Base-by-base conservation (phyloP, 53 echinoderm and acorn worm species). In the Zoroaster sp. region DNA sequence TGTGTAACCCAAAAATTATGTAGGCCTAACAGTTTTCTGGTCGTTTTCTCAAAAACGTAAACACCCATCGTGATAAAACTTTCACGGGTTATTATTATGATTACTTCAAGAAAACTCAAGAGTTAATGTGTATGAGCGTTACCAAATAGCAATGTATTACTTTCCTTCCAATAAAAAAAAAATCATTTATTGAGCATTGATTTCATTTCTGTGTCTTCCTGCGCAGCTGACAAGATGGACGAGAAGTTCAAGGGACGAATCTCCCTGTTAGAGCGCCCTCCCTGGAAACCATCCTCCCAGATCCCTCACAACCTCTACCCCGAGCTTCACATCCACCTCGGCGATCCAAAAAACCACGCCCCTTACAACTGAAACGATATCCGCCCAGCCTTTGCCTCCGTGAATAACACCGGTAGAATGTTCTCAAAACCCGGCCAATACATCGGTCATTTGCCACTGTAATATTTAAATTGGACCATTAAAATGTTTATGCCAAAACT, bases 271-370 rank as follows among this genome's bases (percentile, higher is more conserved):
- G 98, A 97, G 85, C 92, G 98, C 82, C 95, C 98, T 87, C 98
- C 98, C 69, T 97, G 94, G 94, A 97, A 97, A 78, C 98, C 98
- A 3, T 77, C 98, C 2, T 97, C 98, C 15, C 91, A 90, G 43
- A 87, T 83, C 25, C 94, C 98, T n/a, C 98, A 97, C 83, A 97
- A 97, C 78, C 93, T 97, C 20, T 97, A 92, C 35, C 98, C 98
- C 17, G 81, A 93, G 72, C 93, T 97, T 1, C 98, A 91, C 32
- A 97, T 97, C 38, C 98, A 97, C 70, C 93, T 97, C 18, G 92
- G 93, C 30, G 91, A 92, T 74, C 95, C 95, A 25, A 96, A 69
- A 21, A 89, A 89, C 46, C 65, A 79, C 34, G 89, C 53, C 20
- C 89, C 89, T 11, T 89, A 76, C 44, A 81, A 81, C 66, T 81